Evolutionary conservation across 2,888 invertebrate species (phyloP).

Genomic region (Eulithis testata): DNA sequence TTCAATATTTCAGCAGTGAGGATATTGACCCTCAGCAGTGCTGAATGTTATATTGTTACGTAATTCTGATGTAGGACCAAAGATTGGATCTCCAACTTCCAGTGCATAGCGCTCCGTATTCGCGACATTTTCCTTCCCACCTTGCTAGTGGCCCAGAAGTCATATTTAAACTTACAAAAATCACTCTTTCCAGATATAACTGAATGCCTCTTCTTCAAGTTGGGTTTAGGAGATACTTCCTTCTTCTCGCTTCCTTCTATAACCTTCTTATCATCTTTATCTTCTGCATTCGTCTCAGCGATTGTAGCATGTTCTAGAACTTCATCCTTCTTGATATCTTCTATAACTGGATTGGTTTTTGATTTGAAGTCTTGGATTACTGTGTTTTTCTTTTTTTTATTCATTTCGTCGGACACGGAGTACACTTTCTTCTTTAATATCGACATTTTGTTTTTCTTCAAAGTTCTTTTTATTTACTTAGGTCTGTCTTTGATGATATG

Average conservation of each 20-base stretch:
- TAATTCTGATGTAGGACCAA: too few species aligned
- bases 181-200: constrained; percentile 70
- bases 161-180: constrained; percentile 63
- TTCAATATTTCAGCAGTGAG: too few species aligned
- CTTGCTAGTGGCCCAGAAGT: too few species aligned
- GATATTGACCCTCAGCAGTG: too few species aligned
- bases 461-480: neutral
- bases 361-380: constrained; percentile 19
- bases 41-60: too few species aligned
- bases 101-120: too few species aligned
- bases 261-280: constrained; percentile 32
- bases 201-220: constrained; percentile 69
- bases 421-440: constrained; percentile 32
- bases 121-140: too few species aligned
- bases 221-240: constrained; percentile 42
- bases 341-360: neutral
- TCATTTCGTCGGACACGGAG: constrained; percentile 28
- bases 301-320: neutral
- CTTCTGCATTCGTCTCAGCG: constrained; percentile 7
- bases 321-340: neutral
- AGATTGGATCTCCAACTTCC: too few species aligned
- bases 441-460: constrained; percentile 19
- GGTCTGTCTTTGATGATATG: too few species aligned
- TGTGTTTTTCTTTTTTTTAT: constrained; percentile 27
- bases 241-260: constrained; percentile 51